Evolutionary conservation across 2,113 vertebrate species (phyloP).

Genomic region (Nesoenas mayeri): DNA sequence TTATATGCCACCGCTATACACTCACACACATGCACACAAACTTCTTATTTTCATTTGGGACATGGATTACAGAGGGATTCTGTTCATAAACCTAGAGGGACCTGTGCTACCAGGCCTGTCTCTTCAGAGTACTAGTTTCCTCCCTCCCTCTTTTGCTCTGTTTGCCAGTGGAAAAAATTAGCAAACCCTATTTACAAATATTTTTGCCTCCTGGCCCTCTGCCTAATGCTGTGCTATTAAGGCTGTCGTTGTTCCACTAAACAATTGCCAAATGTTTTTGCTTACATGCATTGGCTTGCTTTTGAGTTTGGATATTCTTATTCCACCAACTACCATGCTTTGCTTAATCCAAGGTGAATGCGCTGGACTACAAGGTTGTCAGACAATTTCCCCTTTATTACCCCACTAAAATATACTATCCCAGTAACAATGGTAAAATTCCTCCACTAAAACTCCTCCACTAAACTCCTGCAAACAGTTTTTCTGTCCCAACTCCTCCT

Average conservation of each 20-base stretch:
- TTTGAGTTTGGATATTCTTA: not conserved
- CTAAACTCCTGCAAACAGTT: not conserved
- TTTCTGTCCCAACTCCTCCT: not conserved
- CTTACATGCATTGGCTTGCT: slow-evolving; percentile 18
- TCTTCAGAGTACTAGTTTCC: not conserved
- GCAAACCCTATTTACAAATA: slow-evolving; percentile 66
- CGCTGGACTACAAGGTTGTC: not conserved
- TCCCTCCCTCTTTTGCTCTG: not conserved
- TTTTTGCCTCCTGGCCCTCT: slow-evolving; percentile 54
- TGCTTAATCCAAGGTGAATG: not conserved
- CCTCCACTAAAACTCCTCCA: not conserved
- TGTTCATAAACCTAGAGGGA: not conserved
- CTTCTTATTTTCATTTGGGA: not conserved
- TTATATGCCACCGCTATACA: not conserved
- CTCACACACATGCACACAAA: not conserved
- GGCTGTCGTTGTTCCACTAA: slow-evolving; percentile 45
- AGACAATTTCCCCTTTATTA: not conserved
- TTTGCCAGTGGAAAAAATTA: slow-evolving; percentile 65
- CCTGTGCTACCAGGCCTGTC: not conserved
- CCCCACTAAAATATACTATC: not conserved
- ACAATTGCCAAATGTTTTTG: slow-evolving; percentile 62
- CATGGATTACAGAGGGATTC: not conserved
- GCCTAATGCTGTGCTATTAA: slow-evolving; percentile 41
- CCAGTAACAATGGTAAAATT: not conserved
- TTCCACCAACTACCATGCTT: not conserved